phyloP scores from a whole-genome alignment of 2,888 invertebrate species.

The Conomelus anceps region DNA sequence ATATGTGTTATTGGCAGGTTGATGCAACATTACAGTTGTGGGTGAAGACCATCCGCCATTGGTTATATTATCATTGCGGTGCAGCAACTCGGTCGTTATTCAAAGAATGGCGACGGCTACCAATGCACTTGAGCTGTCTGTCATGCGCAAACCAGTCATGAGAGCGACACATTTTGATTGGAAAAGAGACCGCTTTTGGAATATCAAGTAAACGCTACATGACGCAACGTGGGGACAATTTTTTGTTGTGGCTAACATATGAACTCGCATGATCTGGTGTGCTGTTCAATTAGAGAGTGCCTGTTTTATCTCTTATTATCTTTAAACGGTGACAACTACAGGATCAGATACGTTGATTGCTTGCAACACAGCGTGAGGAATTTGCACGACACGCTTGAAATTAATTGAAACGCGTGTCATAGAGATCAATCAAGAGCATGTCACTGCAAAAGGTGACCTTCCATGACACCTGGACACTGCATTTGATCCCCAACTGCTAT shows the following conservation, averaged over 20 bases:
- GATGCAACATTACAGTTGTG: not conserved
- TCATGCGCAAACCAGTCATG: not conserved
- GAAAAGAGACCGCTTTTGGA: not conserved
- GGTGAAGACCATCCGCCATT: not conserved
- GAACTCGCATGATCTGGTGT: not conserved
- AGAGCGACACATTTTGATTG: not conserved
- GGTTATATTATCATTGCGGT: not conserved
- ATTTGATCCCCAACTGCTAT: not conserved
- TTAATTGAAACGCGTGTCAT: not conserved
- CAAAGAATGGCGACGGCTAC: not conserved
- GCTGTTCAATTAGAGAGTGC: not conserved
- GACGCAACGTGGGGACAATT: not conserved
- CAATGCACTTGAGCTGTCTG: not conserved
- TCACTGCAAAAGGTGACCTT: not conserved
- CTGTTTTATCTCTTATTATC: not conserved
- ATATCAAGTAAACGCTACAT: not conserved
- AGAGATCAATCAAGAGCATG: not conserved
- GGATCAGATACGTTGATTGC: not conserved
- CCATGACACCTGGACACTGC: not conserved
- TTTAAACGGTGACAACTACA: not conserved
- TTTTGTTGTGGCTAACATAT: not conserved
- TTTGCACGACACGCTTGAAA: not conserved
- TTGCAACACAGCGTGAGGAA: not conserved
- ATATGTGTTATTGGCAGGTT: not conserved
- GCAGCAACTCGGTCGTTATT: not conserved